Evolutionary conservation across 2,888 invertebrate genomes (phyloP).

Genomic region (Cylloceria caligata): DNA sequence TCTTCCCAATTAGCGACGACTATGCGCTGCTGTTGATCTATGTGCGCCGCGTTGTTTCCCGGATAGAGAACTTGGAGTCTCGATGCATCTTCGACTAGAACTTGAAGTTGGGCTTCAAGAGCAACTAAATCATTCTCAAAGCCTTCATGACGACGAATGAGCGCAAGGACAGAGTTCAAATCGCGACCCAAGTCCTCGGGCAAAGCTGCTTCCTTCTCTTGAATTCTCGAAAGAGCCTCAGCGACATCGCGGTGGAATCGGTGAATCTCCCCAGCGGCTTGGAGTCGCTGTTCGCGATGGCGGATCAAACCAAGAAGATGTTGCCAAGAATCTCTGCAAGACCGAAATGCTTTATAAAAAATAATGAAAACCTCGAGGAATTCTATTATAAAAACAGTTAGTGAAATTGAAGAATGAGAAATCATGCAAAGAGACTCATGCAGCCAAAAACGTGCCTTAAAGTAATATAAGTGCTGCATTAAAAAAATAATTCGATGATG

Average conservation of each 20-base stretch:
- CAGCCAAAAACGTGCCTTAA: conserved; percentile 9
- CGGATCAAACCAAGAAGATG: conserved; percentile 94
- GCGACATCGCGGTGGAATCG: conserved; percentile 98
- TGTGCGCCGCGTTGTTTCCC: conserved; percentile 95
- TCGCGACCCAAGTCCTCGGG: conserved; percentile 93
- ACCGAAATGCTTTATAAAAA: conserved; percentile 46
- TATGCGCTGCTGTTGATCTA: conserved; percentile 93
- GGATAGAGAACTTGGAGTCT: conserved; percentile 95
- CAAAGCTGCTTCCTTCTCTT: conserved; percentile 94
- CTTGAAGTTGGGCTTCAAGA: conserved; percentile 95
- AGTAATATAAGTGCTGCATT: conserved; percentile 1
- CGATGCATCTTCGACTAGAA: conserved; percentile 96
- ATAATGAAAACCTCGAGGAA: too few species aligned
- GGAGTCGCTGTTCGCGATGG: conserved; percentile 93
- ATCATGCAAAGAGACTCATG: conserved; percentile 54
- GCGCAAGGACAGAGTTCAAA: conserved; percentile 92
- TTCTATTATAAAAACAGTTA: conserved; percentile 38
- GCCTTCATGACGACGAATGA: conserved; percentile 95
- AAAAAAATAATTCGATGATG: conserved; percentile 30
- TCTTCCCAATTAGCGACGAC: conserved; percentile 95
- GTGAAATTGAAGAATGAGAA: conserved; percentile 47
- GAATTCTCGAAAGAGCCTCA: conserved; percentile 95
- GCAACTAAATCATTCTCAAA: conserved; percentile 97
- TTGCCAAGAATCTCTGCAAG: conserved; percentile 92
- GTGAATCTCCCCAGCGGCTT: conserved; percentile 98